These are phyloP conservation scores for Ciconia nigra DNA, from an alignment of 2,797 vertebrate species.

Conservation along the genomic window DNA sequence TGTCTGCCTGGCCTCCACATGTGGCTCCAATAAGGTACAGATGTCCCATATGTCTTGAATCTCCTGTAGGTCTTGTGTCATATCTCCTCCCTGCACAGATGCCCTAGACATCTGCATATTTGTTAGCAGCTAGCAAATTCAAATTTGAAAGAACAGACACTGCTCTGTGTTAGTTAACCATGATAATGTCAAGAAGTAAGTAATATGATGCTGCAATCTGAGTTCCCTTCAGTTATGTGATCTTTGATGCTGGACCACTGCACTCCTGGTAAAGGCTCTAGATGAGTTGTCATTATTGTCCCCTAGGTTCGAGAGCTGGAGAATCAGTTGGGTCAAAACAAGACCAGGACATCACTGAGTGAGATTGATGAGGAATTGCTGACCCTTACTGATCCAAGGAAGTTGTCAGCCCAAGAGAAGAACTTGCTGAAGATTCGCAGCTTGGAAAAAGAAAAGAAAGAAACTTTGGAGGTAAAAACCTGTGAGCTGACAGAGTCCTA, in stretches of 20 bases:
- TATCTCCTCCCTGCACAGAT: not conserved
- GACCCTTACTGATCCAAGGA: constrained; percentile 60
- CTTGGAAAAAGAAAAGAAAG: constrained; percentile 88
- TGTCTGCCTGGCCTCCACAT: not conserved
- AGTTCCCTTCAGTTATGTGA: not conserved
- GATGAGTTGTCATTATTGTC: not conserved
- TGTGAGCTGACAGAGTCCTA: not conserved
- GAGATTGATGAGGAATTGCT: constrained; percentile 70
- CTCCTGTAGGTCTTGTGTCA: not conserved
- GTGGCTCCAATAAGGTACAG: not conserved
- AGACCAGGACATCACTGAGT: constrained; percentile 53
- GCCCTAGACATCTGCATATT: not conserved
- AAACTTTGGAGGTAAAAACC: constrained; percentile 81
- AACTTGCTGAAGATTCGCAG: constrained; percentile 83
- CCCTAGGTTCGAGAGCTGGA: constrained; percentile 89
- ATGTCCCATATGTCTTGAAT: not conserved
- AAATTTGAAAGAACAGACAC: not conserved
- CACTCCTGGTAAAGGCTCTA: not conserved
- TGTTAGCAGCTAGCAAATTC: not conserved
- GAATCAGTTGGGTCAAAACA: constrained; percentile 79
- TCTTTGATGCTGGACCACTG: not conserved
- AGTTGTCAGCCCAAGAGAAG: constrained; percentile 77
- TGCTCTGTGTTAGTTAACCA: not conserved
- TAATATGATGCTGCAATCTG: not conserved
- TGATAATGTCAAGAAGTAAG: not conserved